phyloP scores from a whole-genome alignment of 2,888 invertebrate species.

The Achlya flavicornis region DNA sequence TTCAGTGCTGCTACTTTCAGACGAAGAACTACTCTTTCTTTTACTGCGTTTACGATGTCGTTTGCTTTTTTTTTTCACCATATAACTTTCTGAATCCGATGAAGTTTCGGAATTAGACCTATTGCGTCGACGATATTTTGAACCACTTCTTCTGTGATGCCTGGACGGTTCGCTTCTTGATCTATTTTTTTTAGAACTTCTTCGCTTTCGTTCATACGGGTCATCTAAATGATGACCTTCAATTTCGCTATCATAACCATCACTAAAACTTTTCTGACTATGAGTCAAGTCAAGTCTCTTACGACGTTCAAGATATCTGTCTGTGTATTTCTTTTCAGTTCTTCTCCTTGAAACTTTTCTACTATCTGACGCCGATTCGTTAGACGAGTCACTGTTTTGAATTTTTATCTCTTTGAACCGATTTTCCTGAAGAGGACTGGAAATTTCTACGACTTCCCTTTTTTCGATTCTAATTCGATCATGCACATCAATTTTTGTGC shows the following conservation, averaged over 20 bases:
- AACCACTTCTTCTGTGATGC: slow-evolving; percentile 56
- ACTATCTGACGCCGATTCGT: slow-evolving; percentile 76
- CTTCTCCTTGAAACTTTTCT: slow-evolving; percentile 51
- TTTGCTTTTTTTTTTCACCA: slow-evolving; percentile 71
- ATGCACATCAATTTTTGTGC: slow-evolving; percentile 79
- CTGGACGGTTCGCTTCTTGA: slow-evolving; percentile 80
- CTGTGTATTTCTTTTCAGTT: slow-evolving; percentile 54
- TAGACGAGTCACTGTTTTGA: slow-evolving; percentile 60
- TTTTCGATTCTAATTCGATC: slow-evolving; percentile 81
- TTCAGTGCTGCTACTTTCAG: slow-evolving; percentile 75
- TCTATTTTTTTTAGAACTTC: slow-evolving; percentile 65
- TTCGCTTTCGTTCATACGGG: slow-evolving; percentile 52
- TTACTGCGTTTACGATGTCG: slow-evolving; percentile 69
- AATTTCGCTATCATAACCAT: slow-evolving; percentile 76
- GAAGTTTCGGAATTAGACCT: slow-evolving; percentile 67
- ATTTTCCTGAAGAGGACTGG: slow-evolving; percentile 68
- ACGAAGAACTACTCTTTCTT: slow-evolving; percentile 70
- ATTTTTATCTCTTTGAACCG: slow-evolving; percentile 54
- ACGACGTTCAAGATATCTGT: slow-evolving; percentile 62
- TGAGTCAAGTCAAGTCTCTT: slow-evolving; percentile 56
- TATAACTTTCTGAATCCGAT: slow-evolving; percentile 63
- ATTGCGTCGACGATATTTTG: slow-evolving; percentile 56
- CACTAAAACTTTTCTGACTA: slow-evolving; percentile 78
- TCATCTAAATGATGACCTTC: slow-evolving; percentile 55
- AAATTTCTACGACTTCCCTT: slow-evolving; percentile 76